These are phyloP conservation scores for Arbacia lixula DNA, from an alignment of 53 echinoderm and acorn worm species.

Conservation along the genomic window DNA sequence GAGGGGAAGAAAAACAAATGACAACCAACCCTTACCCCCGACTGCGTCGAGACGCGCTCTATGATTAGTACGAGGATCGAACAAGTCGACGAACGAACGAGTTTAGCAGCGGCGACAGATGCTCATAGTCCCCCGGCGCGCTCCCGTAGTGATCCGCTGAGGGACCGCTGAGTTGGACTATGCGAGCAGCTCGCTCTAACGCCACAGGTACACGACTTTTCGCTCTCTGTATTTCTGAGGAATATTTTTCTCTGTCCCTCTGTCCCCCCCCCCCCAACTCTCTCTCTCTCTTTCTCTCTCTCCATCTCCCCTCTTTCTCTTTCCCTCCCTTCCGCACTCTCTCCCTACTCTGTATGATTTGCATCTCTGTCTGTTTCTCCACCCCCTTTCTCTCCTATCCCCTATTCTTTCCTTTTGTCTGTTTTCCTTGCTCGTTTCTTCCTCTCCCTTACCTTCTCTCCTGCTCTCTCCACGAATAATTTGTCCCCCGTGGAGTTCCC, in stretches of 20 bases:
- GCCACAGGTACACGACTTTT: neutral
- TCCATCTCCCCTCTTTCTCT: too few relatives aligned
- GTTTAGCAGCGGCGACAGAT: conserved; percentile 56
- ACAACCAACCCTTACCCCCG: conserved; percentile 23
- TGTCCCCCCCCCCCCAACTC: neutral
- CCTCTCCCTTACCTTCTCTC: conserved; percentile 4
- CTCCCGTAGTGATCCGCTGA: conserved; percentile 29
- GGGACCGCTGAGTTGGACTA: conserved; percentile 27
- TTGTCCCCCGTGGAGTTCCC: conserved; percentile 38
- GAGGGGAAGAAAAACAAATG: conserved; percentile 10
- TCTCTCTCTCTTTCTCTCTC: neutral
- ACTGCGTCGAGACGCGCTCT: conserved; percentile 26
- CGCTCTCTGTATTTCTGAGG: conserved; percentile 21
- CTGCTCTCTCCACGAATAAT: neutral
- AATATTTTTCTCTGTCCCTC: conserved; percentile 1
- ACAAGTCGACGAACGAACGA: neutral
- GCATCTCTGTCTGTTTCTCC: conserved; percentile 21
- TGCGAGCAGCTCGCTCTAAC: conserved; percentile 1
- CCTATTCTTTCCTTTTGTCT: neutral
- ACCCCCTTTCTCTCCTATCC: neutral
- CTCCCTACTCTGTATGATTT: neutral
- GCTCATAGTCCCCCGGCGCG: conserved; percentile 48
- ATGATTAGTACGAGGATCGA: conserved; percentile 35
- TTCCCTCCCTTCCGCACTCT: too few relatives aligned
- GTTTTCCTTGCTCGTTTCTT: conserved; percentile 24